phyloP scores from a whole-genome alignment of 2,113 vertebrate species.

The Leptobrachium ailaonicum region DNA sequence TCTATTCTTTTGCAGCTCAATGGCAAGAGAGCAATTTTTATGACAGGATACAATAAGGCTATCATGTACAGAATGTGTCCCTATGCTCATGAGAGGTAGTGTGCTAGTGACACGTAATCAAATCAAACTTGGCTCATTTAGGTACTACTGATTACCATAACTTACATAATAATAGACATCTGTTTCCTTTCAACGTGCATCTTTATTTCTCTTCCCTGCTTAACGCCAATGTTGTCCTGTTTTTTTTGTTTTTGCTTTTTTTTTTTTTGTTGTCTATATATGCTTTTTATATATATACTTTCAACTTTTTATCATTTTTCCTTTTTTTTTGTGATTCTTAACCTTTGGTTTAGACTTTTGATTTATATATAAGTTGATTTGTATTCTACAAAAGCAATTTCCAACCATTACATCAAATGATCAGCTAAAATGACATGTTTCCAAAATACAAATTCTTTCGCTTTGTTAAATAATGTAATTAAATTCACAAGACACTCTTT shows the following conservation, averaged over 20 bases:
- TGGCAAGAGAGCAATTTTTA: constrained; percentile 69
- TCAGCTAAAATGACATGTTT: constrained; percentile 46
- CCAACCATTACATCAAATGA: constrained; percentile 39
- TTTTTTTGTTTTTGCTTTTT: too few relatives aligned
- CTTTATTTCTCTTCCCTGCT: constrained; percentile 5
- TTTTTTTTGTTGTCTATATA: too few relatives aligned
- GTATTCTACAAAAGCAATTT: constrained; percentile 19
- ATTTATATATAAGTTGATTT: too few relatives aligned
- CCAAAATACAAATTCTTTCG: constrained; percentile 39
- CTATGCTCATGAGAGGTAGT: constrained; percentile 74
- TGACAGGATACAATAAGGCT: constrained; percentile 79
- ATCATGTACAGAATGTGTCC: constrained; percentile 76
- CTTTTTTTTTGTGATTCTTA: too few relatives aligned
- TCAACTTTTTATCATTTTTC: too few relatives aligned
- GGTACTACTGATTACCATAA: constrained; percentile 77
- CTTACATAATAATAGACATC: constrained; percentile 78
- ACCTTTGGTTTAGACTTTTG: too few relatives aligned
- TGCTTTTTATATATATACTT: too few relatives aligned
- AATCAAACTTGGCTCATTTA: constrained; percentile 77
- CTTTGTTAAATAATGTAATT: constrained; percentile 48
- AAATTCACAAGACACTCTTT: constrained; percentile 31
- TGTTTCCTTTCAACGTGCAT: constrained; percentile 63
- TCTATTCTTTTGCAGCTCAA: constrained; percentile 69
- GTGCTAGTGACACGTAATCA: constrained; percentile 87
- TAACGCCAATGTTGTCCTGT: neutral